Conservation (phyloP, 2,888 invertebrate species). For the Drosophila setosimentum region DNA sequence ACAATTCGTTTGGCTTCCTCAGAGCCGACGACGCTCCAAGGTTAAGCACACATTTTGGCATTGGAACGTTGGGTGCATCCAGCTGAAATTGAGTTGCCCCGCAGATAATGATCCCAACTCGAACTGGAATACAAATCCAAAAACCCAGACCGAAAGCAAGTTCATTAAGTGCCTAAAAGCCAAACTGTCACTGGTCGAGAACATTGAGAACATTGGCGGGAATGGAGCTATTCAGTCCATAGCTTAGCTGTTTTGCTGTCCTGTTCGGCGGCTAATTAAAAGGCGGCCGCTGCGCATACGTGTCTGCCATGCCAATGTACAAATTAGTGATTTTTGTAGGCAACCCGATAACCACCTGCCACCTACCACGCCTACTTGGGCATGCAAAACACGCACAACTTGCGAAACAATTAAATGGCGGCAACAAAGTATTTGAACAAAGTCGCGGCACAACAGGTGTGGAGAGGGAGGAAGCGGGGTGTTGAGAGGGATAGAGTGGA, state of each 20-base stretch:
- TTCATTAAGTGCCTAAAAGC: conserved; percentile 58
- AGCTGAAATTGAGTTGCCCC: conserved; percentile 33
- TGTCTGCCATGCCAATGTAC: conserved; percentile 62
- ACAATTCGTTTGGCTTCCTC: conserved; percentile 17
- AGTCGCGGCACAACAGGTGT: neutral
- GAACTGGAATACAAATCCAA: neutral
- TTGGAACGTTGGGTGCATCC: conserved; percentile 11
- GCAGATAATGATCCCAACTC: conserved; percentile 1
- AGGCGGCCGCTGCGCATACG: conserved; percentile 66
- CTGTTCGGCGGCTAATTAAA: conserved; percentile 61
- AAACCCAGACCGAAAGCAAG: conserved; percentile 3
- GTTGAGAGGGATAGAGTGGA: neutral
- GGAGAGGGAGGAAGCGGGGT: neutral
- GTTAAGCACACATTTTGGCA: conserved; percentile 26
- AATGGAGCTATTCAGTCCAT: neutral
- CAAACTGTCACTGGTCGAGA: conserved; percentile 5
- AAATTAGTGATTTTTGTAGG: conserved; percentile 48
- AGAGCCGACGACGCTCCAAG: neutral
- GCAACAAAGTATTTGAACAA: conserved; percentile 26
- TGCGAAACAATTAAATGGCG: conserved; percentile 70
- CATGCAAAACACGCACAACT: conserved; percentile 72
- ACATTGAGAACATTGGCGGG: neutral
- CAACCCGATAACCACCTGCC: neutral
- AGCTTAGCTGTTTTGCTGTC: neutral
- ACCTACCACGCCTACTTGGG: conserved; percentile 11